A percentile compares a stretch with the other conserved stretches of the same genome.
phyloP scores from a whole-genome alignment of 1,140 invertebrate genomes.

The Neelides sp. region DNA sequence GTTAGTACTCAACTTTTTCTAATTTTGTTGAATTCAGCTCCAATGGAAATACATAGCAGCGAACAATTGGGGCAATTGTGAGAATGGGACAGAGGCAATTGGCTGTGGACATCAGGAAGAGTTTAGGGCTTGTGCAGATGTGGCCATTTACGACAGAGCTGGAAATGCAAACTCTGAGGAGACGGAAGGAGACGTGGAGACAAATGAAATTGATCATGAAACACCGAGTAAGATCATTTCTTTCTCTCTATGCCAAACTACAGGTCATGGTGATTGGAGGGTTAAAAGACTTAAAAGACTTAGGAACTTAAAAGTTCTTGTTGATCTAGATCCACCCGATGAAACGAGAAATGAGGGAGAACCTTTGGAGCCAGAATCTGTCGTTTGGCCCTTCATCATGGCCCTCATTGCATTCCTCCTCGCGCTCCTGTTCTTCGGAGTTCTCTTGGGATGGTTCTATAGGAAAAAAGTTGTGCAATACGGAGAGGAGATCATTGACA shows the following conservation, averaged over 20 bases:
- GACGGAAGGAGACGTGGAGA: too few species aligned
- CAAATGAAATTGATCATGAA: too few species aligned
- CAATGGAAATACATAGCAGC: constrained; percentile 17
- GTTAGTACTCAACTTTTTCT: too few species aligned
- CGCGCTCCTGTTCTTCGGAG: constrained; percentile 18
- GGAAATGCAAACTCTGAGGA: constrained; percentile 26
- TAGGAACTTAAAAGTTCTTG: background rate
- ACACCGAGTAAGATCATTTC: too few species aligned
- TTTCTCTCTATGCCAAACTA: too few species aligned
- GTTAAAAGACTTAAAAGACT: constrained; percentile 10
- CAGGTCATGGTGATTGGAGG: too few species aligned
- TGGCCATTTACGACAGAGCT: constrained; percentile 48
- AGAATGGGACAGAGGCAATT: constrained; percentile 19
- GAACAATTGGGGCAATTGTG: constrained; percentile 29
- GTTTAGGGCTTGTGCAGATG: constrained; percentile 72
- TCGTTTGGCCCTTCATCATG: constrained; percentile 28
- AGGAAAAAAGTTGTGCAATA: constrained; percentile 28
- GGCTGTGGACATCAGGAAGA: constrained; percentile 70
- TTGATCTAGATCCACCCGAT: constrained; percentile 7
- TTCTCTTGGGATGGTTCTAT: constrained; percentile 30
- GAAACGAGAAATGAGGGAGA: too few species aligned
- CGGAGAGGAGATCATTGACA: constrained; percentile 11
- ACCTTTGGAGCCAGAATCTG: constrained; percentile 9
- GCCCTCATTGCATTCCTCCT: constrained; percentile 23
- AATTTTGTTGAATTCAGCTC: constrained; percentile 24